Conservation (phyloP, 2,888 invertebrate species). For the Cetonia aurata region DNA sequence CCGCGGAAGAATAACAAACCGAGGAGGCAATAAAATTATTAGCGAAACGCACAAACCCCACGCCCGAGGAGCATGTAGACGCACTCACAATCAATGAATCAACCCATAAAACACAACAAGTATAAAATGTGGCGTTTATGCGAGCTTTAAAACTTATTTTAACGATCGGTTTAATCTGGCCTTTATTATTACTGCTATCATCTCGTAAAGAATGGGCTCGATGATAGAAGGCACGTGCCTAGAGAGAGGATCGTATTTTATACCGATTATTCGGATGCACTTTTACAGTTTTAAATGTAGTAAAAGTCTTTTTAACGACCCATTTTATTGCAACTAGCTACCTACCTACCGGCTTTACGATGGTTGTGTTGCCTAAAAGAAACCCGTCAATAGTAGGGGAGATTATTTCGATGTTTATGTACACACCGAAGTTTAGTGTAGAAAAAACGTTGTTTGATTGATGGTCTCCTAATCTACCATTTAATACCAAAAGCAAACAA, state of each 20-base stretch:
- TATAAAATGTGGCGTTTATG: slow-evolving; percentile 66
- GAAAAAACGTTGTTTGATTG: slow-evolving; percentile 27
- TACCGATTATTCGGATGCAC: slow-evolving; percentile 63
- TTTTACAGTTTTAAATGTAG: slow-evolving; percentile 67
- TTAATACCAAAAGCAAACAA: too few species aligned
- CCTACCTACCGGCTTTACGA: slow-evolving; percentile 57
- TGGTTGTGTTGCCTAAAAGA: slow-evolving; percentile 44
- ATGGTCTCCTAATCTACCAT: neutral
- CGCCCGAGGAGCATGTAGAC: slow-evolving; percentile 2
- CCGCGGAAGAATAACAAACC: slow-evolving; percentile 34
- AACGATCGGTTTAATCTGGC: slow-evolving; percentile 66
- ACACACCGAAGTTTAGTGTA: slow-evolving; percentile 8
- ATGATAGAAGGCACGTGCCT: slow-evolving; percentile 63
- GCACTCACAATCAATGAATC: slow-evolving; percentile 58
- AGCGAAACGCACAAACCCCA: slow-evolving; percentile 40
- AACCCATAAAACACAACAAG: slow-evolving; percentile 64
- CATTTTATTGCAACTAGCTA: slow-evolving; percentile 67
- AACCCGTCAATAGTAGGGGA: slow-evolving; percentile 27
- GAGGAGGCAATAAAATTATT: slow-evolving; percentile 39
- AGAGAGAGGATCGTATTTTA: slow-evolving; percentile 54
- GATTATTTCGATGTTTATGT: slow-evolving; percentile 34
- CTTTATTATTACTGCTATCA: slow-evolving; percentile 65
- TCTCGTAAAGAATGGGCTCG: slow-evolving; percentile 62
- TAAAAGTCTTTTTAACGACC: slow-evolving; percentile 67
- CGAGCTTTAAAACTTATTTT: slow-evolving; percentile 64